phyloP scores from a whole-genome alignment of 2,113 vertebrate species.

The Mola mola region DNA sequence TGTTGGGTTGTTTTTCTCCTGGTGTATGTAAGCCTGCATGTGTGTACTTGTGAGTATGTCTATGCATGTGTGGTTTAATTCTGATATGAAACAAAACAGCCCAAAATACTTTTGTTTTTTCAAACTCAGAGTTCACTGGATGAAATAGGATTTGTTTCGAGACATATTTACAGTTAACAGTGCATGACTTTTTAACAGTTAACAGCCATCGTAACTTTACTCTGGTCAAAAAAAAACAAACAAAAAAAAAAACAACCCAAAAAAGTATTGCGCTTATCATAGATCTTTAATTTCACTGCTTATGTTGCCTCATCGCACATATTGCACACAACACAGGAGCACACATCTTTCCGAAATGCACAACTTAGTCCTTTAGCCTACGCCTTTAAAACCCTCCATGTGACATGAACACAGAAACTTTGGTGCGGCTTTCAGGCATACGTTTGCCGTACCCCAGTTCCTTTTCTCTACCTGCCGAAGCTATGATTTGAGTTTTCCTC shows the following conservation, averaged over 20 bases:
- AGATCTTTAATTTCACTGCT: constrained; percentile 27
- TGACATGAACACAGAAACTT: neutral
- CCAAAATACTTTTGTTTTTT: constrained; percentile 61
- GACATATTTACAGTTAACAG: constrained; percentile 42
- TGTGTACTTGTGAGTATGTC: constrained; percentile 55
- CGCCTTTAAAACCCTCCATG: constrained; percentile 1
- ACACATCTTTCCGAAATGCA: constrained; percentile 51
- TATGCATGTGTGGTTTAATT: constrained; percentile 64
- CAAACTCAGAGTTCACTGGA: constrained; percentile 50
- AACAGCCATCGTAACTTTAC: constrained; percentile 64
- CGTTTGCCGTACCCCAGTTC: neutral
- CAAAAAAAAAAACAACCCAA: too few relatives aligned
- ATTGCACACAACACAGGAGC: constrained; percentile 24
- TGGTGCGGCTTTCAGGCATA: too few relatives aligned
- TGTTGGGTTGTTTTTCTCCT: constrained; percentile 47
- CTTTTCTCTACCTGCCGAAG: neutral
- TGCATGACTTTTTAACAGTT: constrained; percentile 64
- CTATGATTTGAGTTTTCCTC: constrained; percentile 41
- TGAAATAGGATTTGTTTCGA: constrained; percentile 53
- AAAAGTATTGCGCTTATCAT: constrained; percentile 67
- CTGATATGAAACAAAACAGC: constrained; percentile 69
- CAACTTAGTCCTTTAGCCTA: constrained; percentile 31
- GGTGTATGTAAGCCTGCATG: constrained; percentile 68
- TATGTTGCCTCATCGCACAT: constrained; percentile 35
- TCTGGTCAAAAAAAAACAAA: constrained; percentile 64